Percentiles rank a stretch among this genome's conserved stretches.
Conservation (phyloP, 1,140 invertebrate species). For the Drosophila ohnishii region DNA sequence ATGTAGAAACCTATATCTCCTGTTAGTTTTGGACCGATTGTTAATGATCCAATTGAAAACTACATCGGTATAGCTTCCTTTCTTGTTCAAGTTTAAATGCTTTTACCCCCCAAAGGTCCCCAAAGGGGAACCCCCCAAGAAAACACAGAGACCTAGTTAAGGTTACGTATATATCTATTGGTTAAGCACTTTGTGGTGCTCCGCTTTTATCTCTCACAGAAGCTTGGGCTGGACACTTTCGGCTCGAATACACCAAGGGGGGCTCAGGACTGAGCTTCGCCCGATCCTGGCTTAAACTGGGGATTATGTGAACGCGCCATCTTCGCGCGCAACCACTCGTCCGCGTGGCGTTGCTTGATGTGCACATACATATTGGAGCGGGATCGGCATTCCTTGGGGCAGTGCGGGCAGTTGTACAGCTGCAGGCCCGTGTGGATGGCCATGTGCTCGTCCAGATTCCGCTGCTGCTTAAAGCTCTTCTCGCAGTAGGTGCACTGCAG, state of each 20-base stretch:
- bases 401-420: slow-evolving; percentile 80
- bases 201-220: slow-evolving; percentile 12
- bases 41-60: too few relatives aligned
- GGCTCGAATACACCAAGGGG: background rate
- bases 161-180: slow-evolving; percentile 15
- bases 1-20: too few relatives aligned
- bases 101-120: too few relatives aligned
- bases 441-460: slow-evolving; percentile 80
- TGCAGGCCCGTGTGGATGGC: slow-evolving; percentile 82
- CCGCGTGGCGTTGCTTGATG: slow-evolving; percentile 74
- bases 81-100: too few relatives aligned
- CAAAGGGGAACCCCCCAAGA: background rate
- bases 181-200: background rate
- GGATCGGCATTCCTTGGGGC: slow-evolving; percentile 75
- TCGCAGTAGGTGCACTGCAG: slow-evolving; percentile 78
- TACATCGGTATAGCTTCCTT: too few relatives aligned
- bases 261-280: slow-evolving; percentile 3
- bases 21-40: too few relatives aligned
- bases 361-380: slow-evolving; percentile 82
- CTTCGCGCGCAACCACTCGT: slow-evolving; percentile 75
- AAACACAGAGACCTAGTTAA: background rate
- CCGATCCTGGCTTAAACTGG: slow-evolving; percentile 59
- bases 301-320: slow-evolving; percentile 78
- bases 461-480: slow-evolving; percentile 75
- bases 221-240: background rate